Evolutionary conservation across 2,797 vertebrate species (phyloP), one percentile per base, ranked within the genome.

Genomic region (Aphelocoma californica): DNA sequence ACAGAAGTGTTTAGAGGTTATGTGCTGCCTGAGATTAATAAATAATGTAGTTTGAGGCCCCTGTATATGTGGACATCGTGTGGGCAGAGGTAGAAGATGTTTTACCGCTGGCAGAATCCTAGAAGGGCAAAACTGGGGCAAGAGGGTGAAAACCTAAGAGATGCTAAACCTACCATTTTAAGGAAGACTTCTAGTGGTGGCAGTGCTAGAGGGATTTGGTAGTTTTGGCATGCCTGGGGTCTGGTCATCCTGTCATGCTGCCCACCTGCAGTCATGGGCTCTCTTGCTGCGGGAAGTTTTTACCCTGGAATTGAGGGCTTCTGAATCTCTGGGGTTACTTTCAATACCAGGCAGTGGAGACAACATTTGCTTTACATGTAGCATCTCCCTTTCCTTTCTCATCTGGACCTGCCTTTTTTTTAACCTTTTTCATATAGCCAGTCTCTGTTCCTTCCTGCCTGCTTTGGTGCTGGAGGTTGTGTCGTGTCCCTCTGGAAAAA

Each of bases 391-490:
- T 9, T 81, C 6, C 29, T 73, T 62, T 81, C 18, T 72, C 24
- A 31, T 61, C 31, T 53, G 66, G 51, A 48, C 26, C 12, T 56
- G 32, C 23, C 20, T 64, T 21, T 34, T 62, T 67, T 18, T 10
- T 0, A 62, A 18, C 5, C 11, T 56, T 80, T 70, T 50, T 2
- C 0, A 16, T 75, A 10, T 3, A 81, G 60, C 24, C 0, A 0
- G 6, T 36, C 31, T 65, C 54, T 2, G 2, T n/a, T 62, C 10
- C n/a, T 32, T 81, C 24, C 11, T 8, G 14, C 19, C 26, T 75
- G 1, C 11, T n/a, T 0, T 2, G 10, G 8, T 75, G 50, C 78
- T 73, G 28, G 20, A 40, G 40, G 23, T 40, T 86, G 29, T 65
- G 38, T 36, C 15, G 17, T 44, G 47, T 75, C 56, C 32, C 29